Base-by-base conservation (phyloP, 53 echinoderm and acorn worm species). In the Hippasteria phrygiana region DNA sequence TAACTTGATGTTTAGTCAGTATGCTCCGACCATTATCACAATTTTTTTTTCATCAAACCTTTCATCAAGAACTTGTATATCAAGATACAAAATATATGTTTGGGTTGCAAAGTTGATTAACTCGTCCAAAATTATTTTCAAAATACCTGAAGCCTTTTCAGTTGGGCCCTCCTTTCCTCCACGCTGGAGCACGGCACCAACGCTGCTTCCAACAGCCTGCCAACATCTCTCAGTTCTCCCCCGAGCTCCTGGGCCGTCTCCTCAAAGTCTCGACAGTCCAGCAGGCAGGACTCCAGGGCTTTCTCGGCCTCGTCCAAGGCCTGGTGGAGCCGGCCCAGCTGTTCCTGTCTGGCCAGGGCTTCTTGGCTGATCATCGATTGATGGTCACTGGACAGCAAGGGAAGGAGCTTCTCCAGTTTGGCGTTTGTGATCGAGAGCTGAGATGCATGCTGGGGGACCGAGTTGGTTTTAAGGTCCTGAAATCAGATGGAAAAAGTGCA, bases 211-310 rank as follows among this genome's bases (percentile, higher is more conserved):
- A 82, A 13, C 33, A 73, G 32, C 18, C 70, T 62, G 11, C 34
- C 45, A 5, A 63, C 73, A 1, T 66, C 66, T 27, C 36, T 46
- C 11, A 63, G 63, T 42, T 90, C 90, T 26, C 18, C 35, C 18
- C 32, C 42, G 18, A 81, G 62, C 36, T 73, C 59, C 33, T 26
- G 24, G 0, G 50, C 37, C 0, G 71, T 73, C 42, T 82, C 81
- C 59, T 91, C 87, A 87, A 91, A 91, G 77, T 91, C 87, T 55
- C 77, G 48, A 37, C 87, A 91, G 48, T 87, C 87, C 20, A 87
- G 78, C 77, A 87, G 78, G 77, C 91, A 87, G 32, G 75, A 76
- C 83, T 91, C 91, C 29, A 87, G 55, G 47, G 81, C 55, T 43
- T 71, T 77, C 54, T 77, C 76, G 45, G 91, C 87, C 77, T 74